Evolutionary conservation across 2,113 vertebrate genomes (phyloP), one percentile per base, ranked within the genome.

Genomic region (Apeltes quadracus): DNA sequence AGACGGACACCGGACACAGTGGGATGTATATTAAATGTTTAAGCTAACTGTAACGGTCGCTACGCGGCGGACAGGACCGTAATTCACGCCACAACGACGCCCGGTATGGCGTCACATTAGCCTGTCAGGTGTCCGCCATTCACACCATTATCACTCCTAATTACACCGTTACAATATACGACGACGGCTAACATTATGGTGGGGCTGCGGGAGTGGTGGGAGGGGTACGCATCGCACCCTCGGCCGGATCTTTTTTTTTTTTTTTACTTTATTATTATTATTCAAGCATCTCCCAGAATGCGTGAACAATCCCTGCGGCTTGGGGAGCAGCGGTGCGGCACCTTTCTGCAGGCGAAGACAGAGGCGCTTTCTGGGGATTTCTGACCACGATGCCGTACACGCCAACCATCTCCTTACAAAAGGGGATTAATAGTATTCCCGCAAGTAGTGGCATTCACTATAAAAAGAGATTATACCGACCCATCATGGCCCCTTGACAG

Each of bases 1-100:
- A 58, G 25, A 69, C 67, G 82, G 77, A 83, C 88, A 82, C 77
- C 79, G 18, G 75, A 22, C 57, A 61, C 70, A 61, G 50, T 67
- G 62, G 69, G 25, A 43, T 50, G 10, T 61, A 56, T 61, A 4
- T 70, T 53, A 7, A 11, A 64, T 18, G 6, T 48, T 9, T 38
- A 32, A 38, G 22, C 55, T 18, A 56, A 11, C 27, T 59, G 12
- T 7, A 13, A 20, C 29, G 50, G 55, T 71, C 22, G 13, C 41
- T 16, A 16, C 41, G n/a, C 12, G 11, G 4, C 20, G 22, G 48
- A 13, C 48, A 22, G 16, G 22, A 3, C 18, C 0, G 22, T 50
- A 22, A 22, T 22, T 50, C 20, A 46, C 20, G 38, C 38, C 38
- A 39, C 38, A 50, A 22, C n/a, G n/a, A 22, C n/a, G 22, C 46